A percentile compares a stretch with the other conserved stretches of the same genome.
Evolutionary conservation across 2,888 invertebrate species (phyloP).

Genomic region (Tetanocera ferruginea): DNA sequence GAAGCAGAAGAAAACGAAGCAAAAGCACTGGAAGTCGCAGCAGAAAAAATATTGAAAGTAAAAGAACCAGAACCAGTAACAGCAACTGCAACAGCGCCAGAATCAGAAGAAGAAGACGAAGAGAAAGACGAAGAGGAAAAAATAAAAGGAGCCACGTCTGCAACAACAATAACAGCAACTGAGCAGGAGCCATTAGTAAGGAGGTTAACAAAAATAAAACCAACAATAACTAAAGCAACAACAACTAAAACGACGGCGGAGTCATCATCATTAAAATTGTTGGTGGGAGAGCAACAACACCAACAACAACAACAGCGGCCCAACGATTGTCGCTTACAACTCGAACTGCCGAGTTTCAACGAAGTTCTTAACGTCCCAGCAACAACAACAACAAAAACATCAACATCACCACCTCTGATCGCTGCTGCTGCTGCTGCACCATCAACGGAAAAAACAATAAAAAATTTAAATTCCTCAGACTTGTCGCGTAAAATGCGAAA

Average conservation of each 20-base stretch:
- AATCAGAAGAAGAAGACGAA: not conserved
- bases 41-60: constrained; percentile 23
- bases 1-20: not conserved
- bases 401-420: constrained; percentile 34
- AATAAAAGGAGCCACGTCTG: constrained; percentile 20
- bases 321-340: constrained; percentile 33
- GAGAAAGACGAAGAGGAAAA: not conserved
- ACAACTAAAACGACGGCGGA: not conserved
- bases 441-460: constrained; percentile 41
- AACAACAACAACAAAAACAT: constrained; percentile 31
- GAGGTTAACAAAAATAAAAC: constrained; percentile 40
- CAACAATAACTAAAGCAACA: constrained; percentile 35
- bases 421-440: constrained; percentile 29
- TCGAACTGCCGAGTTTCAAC: constrained; percentile 20
- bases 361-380: constrained; percentile 14
- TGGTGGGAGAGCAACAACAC: constrained; percentile 13
- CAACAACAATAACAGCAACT: constrained; percentile 9
- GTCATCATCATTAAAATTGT: constrained; percentile 18
- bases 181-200: constrained; percentile 44
- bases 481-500: constrained; percentile 62
- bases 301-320: not conserved
- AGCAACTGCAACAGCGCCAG: not conserved
- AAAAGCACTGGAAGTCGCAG: not conserved
- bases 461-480: constrained; percentile 58
- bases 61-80: constrained; percentile 3